These are phyloP conservation scores for Andrena flavipes DNA, from an alignment of 2,888 invertebrate genomes.

Conservation along the genomic window DNA sequence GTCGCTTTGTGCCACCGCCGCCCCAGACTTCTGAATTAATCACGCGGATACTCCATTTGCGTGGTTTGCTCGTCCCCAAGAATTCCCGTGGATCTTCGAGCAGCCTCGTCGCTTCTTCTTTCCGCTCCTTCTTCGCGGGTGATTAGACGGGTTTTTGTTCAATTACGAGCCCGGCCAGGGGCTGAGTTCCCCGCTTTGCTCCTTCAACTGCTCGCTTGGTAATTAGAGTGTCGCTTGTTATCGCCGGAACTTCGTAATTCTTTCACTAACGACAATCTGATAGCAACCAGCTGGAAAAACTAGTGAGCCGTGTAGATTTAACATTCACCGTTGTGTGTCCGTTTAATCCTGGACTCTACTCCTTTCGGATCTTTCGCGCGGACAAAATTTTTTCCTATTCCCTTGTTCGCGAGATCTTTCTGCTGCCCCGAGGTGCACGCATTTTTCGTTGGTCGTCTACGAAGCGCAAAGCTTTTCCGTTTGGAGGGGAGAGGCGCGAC, in stretches of 20 bases:
- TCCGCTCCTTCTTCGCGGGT: constrained; percentile 10
- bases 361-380: too few relatives aligned
- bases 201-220: constrained; percentile 32
- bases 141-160: constrained; percentile 50
- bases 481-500: background rate
- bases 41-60: constrained; percentile 53
- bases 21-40: constrained; percentile 58
- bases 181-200: constrained; percentile 18
- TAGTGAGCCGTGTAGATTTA: too few relatives aligned
- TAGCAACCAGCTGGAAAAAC: too few relatives aligned
- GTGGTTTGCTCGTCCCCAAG: constrained; percentile 31
- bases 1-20: constrained; percentile 30
- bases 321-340: too few relatives aligned
- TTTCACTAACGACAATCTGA: constrained; percentile 11
- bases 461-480: background rate
- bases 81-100: constrained; percentile 41
- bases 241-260: constrained; percentile 48
- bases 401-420: too few relatives aligned
- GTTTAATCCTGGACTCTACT: too few relatives aligned
- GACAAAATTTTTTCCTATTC: too few relatives aligned
- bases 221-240: constrained; percentile 47
- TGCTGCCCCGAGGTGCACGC: background rate
- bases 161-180: constrained; percentile 36
- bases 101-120: background rate
- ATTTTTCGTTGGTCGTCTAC: background rate